Percentiles rank a stretch among this genome's conserved stretches.
Conservation (phyloP, 2,888 invertebrate genomes). For the Laothoe populi region DNA sequence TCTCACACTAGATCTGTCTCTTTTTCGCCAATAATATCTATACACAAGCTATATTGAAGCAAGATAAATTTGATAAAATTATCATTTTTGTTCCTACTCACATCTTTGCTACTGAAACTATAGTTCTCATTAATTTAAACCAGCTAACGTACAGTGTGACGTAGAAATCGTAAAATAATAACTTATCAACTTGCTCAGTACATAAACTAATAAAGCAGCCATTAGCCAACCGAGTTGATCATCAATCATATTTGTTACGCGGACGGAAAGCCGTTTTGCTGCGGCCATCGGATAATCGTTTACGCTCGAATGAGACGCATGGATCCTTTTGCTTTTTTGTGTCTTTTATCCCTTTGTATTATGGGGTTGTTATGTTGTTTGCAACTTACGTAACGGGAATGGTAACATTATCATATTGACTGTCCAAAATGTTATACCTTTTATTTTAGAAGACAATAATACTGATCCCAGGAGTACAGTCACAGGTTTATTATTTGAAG, state of each 20-base stretch:
- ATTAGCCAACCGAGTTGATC: conserved; percentile 8
- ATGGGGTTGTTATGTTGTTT: neutral
- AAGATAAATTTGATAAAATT: too few relatives aligned
- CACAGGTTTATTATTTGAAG: too few relatives aligned
- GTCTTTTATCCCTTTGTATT: neutral
- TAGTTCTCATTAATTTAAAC: neutral
- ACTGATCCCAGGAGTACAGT: too few relatives aligned
- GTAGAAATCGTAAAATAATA: conserved; percentile 20
- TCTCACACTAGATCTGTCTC: too few relatives aligned
- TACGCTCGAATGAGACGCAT: conserved; percentile 46
- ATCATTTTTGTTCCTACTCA: neutral
- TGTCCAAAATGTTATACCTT: too few relatives aligned
- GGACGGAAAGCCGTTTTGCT: conserved; percentile 53
- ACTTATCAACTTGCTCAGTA: conserved; percentile 18
- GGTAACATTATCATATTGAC: too few relatives aligned
- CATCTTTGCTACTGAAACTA: neutral
- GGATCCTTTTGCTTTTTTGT: conserved; percentile 44
- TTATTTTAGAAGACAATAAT: too few relatives aligned
- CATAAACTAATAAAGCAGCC: conserved; percentile 23
- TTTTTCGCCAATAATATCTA: too few relatives aligned
- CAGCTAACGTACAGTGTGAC: neutral
- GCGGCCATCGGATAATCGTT: conserved; percentile 42
- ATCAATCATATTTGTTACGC: conserved; percentile 51
- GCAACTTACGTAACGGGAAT: neutral
- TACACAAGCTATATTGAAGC: too few relatives aligned